Evolutionary conservation across 2,888 invertebrate genomes (phyloP).

Genomic region (Tachina grossa): DNA sequence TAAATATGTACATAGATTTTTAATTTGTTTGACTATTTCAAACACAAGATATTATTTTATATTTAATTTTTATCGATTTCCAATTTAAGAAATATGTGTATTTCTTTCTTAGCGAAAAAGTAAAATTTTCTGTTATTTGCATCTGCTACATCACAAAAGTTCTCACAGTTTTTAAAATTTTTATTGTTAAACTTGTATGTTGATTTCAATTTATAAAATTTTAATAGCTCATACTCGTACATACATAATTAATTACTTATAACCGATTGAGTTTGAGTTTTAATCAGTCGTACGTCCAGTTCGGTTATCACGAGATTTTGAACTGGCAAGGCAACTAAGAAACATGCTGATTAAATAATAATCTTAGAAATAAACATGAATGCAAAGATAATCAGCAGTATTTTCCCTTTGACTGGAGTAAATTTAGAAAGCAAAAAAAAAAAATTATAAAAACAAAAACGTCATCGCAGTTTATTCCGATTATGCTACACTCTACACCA

Average conservation of each 20-base stretch:
- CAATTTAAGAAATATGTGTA: too few species aligned
- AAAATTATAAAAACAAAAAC: too few species aligned
- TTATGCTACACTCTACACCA: too few species aligned
- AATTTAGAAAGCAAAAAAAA: neutral
- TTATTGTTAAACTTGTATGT: neutral
- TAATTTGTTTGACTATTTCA: neutral
- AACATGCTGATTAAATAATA: constrained; percentile 40
- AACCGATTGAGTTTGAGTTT: constrained; percentile 32
- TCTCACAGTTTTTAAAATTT: neutral
- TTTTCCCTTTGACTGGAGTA: neutral
- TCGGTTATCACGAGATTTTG: constrained; percentile 54
- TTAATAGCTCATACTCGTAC: neutral
- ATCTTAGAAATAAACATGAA: constrained; percentile 1
- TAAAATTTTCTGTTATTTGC: neutral
- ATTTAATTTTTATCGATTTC: neutral
- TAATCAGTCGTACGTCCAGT: constrained; percentile 54
- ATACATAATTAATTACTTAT: constrained; percentile 18
- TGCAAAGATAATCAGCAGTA: neutral
- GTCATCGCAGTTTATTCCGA: too few species aligned
- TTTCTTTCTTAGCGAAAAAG: neutral
- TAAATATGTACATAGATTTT: too few species aligned
- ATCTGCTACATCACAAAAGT: neutral
- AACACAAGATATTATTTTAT: neutral
- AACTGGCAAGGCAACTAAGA: constrained; percentile 25
- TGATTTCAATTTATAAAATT: neutral